These are phyloP conservation scores for Eonycteris spelaea DNA, from an alignment of 2,113 vertebrate genomes.

Conservation along the genomic window DNA sequence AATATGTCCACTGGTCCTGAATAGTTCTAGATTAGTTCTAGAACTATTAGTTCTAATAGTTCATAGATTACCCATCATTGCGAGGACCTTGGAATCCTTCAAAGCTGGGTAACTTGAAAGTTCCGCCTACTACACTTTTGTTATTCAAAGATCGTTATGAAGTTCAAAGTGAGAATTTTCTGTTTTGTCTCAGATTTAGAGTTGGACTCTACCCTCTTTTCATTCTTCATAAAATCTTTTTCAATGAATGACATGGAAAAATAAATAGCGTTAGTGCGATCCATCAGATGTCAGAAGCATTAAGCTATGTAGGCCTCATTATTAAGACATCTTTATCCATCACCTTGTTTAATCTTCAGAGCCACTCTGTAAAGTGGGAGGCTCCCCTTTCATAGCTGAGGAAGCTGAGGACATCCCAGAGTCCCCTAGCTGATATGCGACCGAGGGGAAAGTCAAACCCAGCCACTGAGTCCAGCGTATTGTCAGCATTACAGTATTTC, in stretches of 20 bases:
- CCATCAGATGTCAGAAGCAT: not conserved
- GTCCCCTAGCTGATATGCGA: fast-evolving
- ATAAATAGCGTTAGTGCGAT: not conserved
- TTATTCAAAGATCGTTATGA: not conserved
- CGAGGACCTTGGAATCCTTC: not conserved
- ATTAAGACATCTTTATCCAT: not conserved
- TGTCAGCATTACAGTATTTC: not conserved
- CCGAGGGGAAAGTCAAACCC: not conserved
- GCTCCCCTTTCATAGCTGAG: not conserved
- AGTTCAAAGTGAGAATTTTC: not conserved
- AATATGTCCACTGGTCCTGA: not conserved
- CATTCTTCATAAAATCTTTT: not conserved
- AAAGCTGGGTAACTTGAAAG: not conserved
- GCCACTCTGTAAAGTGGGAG: not conserved
- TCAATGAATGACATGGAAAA: not conserved
- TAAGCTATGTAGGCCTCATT: not conserved
- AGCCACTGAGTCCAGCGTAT: not conserved
- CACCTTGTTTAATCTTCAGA: not conserved
- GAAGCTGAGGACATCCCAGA: not conserved
- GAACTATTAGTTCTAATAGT: no score
- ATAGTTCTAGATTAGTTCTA: not conserved
- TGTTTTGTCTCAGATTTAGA: not conserved
- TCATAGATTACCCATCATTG: fast-evolving
- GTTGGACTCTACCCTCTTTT: not conserved
- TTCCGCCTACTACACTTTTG: not conserved